Evolutionary conservation across 1,140 invertebrate genomes (phyloP), one percentile per base, ranked within the genome.

Genomic region (Acromyrmex heyeri): DNA sequence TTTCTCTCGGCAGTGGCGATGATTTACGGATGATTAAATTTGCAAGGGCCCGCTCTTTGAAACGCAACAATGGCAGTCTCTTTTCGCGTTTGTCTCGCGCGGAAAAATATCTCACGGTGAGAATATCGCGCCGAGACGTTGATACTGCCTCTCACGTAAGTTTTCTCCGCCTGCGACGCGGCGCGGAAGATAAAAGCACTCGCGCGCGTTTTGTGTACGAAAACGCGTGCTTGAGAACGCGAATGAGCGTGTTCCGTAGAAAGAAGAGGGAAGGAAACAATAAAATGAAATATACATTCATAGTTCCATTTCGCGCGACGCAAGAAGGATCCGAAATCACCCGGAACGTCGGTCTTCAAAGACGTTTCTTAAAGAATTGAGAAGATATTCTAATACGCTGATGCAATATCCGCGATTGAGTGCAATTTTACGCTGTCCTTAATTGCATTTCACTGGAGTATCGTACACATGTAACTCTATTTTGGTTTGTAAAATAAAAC

Each of bases 1-100:
- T 27, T 30, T 82, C 24, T 72, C 53, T 27, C 53, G n/a, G 27
- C 14, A 48, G 83, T 24, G 30, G 57, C 57, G 79, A 78, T 62
- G 86, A 77, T 75, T 83, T 57, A 77, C 78, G 87, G 72, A 83
- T 88, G 86, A 88, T 87, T 88, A 77, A 67, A 87, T 88, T 83
- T 83, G 73, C 82, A 65, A 34, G 57, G 48, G 73, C 61, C 65
- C 59, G 61, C 75, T 65, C 82, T 64, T 85, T 85, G 82, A 78
- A 57, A 65, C 75, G 82, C 72, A 85, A 85, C 82, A 85, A 85
- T 85, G 61, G 82, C 59, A 78, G 69, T 83, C 79, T 62, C 79
- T 77, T 65, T 85, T 30, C 53, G 27, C 75, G 82, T 78, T 85
- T 78, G 75, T 85, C 82, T 85, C 75, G 73, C 24, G 59, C 82